phyloP scores from a whole-genome alignment of 2,113 vertebrate species.

The Actenoides lindsayi region DNA sequence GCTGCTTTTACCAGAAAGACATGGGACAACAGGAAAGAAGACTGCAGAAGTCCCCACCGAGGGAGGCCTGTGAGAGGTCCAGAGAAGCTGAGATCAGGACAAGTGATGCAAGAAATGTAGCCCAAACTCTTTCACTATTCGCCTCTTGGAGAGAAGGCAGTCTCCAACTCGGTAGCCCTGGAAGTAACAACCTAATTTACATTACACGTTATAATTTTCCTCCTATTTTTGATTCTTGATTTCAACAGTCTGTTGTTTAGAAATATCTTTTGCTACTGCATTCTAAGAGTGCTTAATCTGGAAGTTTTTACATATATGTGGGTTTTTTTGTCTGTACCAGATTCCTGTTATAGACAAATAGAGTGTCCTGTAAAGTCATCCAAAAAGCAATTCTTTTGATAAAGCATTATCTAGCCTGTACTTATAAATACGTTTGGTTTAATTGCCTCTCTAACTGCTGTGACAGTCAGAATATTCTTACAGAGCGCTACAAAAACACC shows the following conservation, averaged over 20 bases:
- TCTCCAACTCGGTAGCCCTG: not conserved
- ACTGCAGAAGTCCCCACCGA: not conserved
- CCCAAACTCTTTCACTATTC: not conserved
- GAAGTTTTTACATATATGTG: not conserved
- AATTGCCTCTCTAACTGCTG: not conserved
- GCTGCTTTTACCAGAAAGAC: not conserved
- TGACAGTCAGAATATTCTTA: not conserved
- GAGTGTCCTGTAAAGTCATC: not conserved
- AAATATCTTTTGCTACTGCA: not conserved
- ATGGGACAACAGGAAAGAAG: not conserved
- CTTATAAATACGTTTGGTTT: not conserved
- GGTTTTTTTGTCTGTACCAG: not conserved
- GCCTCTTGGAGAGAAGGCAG: not conserved
- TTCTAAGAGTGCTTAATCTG: not conserved
- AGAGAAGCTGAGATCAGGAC: not conserved
- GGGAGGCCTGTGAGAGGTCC: not conserved
- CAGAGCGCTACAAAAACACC: not conserved
- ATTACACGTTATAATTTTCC: not conserved
- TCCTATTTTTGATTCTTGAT: not conserved
- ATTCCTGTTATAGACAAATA: not conserved
- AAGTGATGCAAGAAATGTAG: not conserved
- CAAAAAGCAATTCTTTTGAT: not conserved
- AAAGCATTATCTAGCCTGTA: not conserved
- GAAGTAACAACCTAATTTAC: not conserved
- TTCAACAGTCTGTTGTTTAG: not conserved